These are phyloP conservation scores for Brachionus angularis DNA, from an alignment of 1,140 invertebrate species.

Conservation along the genomic window DNA sequence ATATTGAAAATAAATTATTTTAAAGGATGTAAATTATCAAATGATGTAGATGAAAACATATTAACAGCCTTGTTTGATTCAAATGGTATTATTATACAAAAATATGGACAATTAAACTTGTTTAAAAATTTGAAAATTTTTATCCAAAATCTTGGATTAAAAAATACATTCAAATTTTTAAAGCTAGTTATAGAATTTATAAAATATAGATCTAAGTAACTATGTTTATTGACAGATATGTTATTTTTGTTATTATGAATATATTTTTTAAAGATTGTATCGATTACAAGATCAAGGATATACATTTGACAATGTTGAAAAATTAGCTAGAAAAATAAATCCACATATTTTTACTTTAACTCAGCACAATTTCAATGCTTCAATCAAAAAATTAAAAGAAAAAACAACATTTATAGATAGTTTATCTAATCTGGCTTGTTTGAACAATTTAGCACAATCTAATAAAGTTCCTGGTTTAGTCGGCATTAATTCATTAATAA, in stretches of 20 bases:
- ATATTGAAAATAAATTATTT: background rate
- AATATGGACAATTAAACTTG: slow-evolving; percentile 30
- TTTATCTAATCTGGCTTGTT: background rate
- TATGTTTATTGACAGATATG: too few species aligned
- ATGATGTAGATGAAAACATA: slow-evolving; percentile 20
- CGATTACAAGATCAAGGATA: slow-evolving; percentile 13
- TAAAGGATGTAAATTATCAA: slow-evolving; percentile 19
- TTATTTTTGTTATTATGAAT: too few species aligned
- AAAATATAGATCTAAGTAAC: slow-evolving; percentile 18
- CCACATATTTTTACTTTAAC: slow-evolving; percentile 23
- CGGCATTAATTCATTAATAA: background rate
- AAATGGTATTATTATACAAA: slow-evolving; percentile 17
- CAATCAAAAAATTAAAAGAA: background rate
- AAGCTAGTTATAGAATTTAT: background rate
- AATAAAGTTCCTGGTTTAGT: slow-evolving; percentile 17
- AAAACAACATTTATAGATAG: background rate
- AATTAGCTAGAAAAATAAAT: slow-evolving; percentile 17
- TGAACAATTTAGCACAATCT: background rate
- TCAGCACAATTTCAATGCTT: background rate
- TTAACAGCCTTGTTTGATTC: slow-evolving; percentile 18
- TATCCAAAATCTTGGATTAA: slow-evolving; percentile 2
- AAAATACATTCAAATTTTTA: slow-evolving; percentile 13
- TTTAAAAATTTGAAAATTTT: slow-evolving; percentile 24
- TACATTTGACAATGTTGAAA: slow-evolving; percentile 37
- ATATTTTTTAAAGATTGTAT: background rate